phyloP scores from a whole-genome alignment of 1,140 invertebrate species.

The Drosophila micromelanica region DNA sequence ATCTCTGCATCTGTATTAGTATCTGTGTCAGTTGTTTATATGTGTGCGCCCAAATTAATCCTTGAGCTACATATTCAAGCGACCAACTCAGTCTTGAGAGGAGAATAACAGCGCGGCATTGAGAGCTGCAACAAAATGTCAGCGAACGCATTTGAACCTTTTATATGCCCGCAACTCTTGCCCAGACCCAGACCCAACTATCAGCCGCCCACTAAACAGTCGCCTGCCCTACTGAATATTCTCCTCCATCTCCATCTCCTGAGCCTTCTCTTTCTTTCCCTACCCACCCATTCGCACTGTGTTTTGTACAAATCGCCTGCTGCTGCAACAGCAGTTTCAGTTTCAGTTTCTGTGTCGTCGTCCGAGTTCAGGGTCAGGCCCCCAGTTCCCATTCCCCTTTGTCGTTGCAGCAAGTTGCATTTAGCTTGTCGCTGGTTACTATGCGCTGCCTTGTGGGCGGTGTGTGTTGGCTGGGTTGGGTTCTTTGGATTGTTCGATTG shows the following conservation, averaged over 20 bases:
- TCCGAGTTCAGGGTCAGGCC: conserved; percentile 75
- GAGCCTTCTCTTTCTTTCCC: conserved; percentile 4
- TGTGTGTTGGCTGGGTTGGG: conserved; percentile 24
- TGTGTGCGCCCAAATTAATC: conserved; percentile 30
- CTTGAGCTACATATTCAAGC: conserved; percentile 46
- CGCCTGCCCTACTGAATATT: conserved; percentile 23
- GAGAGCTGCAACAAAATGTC: conserved; percentile 61
- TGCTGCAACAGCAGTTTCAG: conserved; percentile 12
- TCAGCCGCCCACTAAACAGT: conserved; percentile 36
- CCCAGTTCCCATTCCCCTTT: neutral
- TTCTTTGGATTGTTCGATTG: conserved; percentile 23
- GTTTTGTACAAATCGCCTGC: conserved; percentile 58
- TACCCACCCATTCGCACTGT: neutral
- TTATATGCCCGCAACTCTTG: conserved; percentile 47
- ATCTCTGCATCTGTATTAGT: conserved; percentile 9
- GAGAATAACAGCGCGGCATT: conserved; percentile 43
- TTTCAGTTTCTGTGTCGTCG: conserved; percentile 69
- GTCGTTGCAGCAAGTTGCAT: conserved; percentile 39
- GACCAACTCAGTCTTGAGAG: conserved; percentile 18
- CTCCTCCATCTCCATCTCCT: neutral
- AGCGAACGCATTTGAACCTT: conserved; percentile 78
- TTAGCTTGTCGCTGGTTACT: conserved; percentile 34
- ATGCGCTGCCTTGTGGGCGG: conserved; percentile 30
- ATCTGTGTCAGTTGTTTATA: conserved; percentile 15
- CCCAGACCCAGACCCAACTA: conserved; percentile 12